Percentiles rank a stretch among this genome's conserved stretches.
Evolutionary conservation across 1,140 invertebrate genomes (phyloP).

Genomic region (Mycetomoellerius zeteki): DNA sequence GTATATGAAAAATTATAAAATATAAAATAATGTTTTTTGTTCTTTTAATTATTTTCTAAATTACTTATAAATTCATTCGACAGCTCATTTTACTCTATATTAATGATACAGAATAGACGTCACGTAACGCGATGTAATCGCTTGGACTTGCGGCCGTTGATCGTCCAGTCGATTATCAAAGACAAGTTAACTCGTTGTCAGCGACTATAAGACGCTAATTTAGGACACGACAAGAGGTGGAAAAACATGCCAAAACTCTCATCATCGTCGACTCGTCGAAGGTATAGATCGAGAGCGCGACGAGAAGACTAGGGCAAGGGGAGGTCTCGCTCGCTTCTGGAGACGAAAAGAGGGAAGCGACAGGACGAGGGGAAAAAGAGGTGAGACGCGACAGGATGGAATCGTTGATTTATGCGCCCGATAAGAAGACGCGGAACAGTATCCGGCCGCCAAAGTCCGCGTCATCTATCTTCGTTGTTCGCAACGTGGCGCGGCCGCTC

Average conservation of each 20-base stretch:
- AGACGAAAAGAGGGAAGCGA: background rate
- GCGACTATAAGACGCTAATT: background rate
- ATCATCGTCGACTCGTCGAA: constrained; percentile 24
- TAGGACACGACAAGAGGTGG: background rate
- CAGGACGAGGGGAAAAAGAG: background rate
- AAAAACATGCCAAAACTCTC: constrained; percentile 15
- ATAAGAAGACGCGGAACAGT: constrained; percentile 73
- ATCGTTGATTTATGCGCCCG: constrained; percentile 74
- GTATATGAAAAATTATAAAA: background rate
- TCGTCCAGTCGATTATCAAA: constrained; percentile 17
- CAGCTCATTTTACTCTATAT: background rate
- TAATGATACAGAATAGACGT: background rate
- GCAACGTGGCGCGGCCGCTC: constrained; percentile 48
- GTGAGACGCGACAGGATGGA: constrained; percentile 33
- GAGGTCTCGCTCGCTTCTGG: background rate
- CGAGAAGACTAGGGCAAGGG: background rate
- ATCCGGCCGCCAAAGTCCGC: constrained; percentile 50
- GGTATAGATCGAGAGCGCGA: background rate
- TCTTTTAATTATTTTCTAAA: background rate
- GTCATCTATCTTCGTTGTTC: constrained; percentile 79
- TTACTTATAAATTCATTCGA: background rate
- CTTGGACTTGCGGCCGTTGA: background rate
- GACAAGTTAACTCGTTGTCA: constrained; percentile 40
- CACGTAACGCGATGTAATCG: background rate
- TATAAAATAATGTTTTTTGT: background rate